A percentile compares a stretch with the other conserved stretches of the same genome.
These are phyloP conservation scores for Rhynchophorus ferrugineus DNA, from an alignment of 1,140 invertebrate species.

Conservation along the genomic window DNA sequence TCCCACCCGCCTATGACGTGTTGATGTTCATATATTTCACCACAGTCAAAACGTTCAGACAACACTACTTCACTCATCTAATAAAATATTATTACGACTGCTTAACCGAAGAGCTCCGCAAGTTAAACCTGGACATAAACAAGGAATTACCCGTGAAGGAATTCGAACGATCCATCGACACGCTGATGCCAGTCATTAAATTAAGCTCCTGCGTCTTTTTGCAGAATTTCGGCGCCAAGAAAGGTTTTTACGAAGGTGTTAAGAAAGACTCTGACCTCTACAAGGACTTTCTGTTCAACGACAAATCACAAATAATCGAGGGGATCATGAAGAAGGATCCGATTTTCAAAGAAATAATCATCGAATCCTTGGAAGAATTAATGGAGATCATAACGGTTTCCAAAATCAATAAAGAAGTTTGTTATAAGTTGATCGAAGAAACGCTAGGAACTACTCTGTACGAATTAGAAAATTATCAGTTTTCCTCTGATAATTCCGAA, in stretches of 20 bases:
- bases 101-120: slow-evolving; percentile 7
- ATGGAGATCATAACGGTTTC: slow-evolving; percentile 2
- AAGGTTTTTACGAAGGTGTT: slow-evolving; percentile 9
- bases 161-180: slow-evolving; percentile 10
- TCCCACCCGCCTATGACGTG: slow-evolving; percentile 18
- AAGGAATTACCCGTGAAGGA: slow-evolving; percentile 7
- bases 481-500: not conserved
- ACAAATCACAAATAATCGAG: slow-evolving; percentile 4
- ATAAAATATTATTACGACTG: slow-evolving; percentile 13
- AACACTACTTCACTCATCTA: slow-evolving; percentile 17
- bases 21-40: slow-evolving; percentile 10
- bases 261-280: slow-evolving; percentile 8
- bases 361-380: slow-evolving; percentile 9
- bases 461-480: slow-evolving; percentile 7
- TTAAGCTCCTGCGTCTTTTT: slow-evolving; percentile 3
- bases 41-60: slow-evolving; percentile 9
- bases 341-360: slow-evolving; percentile 10
- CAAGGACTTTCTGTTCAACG: slow-evolving; percentile 4
- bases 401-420: slow-evolving; percentile 6
- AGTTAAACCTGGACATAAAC: slow-evolving; percentile 5
- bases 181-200: slow-evolving; percentile 11
- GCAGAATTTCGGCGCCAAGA: slow-evolving; percentile 12
- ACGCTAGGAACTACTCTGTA: slow-evolving; percentile 10
- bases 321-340: slow-evolving; percentile 10
- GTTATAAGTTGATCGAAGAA: slow-evolving; percentile 13